Evolutionary conservation across 2,888 invertebrate genomes (phyloP), one percentile per base, ranked within the genome.

Genomic region (Microctonus brassicae): DNA sequence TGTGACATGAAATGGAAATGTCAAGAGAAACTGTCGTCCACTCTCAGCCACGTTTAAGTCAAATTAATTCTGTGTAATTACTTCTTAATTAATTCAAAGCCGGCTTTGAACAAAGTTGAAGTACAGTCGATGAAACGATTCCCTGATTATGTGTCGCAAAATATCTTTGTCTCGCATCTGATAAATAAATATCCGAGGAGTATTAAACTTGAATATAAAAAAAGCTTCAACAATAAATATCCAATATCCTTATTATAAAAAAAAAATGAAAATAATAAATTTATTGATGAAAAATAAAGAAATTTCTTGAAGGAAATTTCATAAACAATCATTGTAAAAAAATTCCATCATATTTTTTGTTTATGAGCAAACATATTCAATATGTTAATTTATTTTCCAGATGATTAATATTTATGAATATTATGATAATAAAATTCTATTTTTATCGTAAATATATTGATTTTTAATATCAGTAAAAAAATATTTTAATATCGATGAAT

Each of bases 51-150:
- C 73, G 73, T 71, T 70, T 77, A 73, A 80, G 78, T 80, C 79
- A 78, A 81, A 79, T 81, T 81, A 79, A 81, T 82, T 77, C 78
- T 80, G 79, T 81, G 81, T 79, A 81, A 79, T 78, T 78, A 78
- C 77, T 76, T 76, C 78, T 77, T 80, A 81, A 83, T 82, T 82
- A 83, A 83, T 81, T 80, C 76, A 78, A 81, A 80, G 60, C 58
- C 60, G 66, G 57, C 53, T 70, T 26, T 39, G 22, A 9, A 36
- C 29, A 52, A 67, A 47, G 39, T 33, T 47, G 64, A 61, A 63
- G 55, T 53, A 36, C 66, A 73, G 69, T 70, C 65, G 70, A 73
- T 72, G 70, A 76, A 69, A 57, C 55, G 58, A 5, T 13, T 64
- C 64, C 53, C 57, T 73, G 47, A 63, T 75, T 73, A 69, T 65